Conservation (phyloP, 2,113 vertebrate genomes). For the Chaetorhynchus papuensis region DNA sequence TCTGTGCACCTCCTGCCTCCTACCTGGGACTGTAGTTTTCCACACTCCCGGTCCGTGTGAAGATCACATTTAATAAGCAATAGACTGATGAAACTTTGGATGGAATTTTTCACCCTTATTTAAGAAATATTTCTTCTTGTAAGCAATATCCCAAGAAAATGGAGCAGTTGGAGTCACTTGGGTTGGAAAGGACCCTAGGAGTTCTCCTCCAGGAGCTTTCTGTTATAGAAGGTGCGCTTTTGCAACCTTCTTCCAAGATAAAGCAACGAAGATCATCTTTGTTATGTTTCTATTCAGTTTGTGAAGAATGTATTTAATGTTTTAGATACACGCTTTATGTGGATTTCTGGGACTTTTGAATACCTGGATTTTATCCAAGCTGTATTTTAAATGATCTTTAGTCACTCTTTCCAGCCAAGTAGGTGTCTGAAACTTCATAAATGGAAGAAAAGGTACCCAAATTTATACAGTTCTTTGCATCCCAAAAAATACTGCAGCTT, state of each 20-base stretch:
- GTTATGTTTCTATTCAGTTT: neutral
- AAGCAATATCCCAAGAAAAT: neutral
- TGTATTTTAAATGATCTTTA: neutral
- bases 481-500: neutral
- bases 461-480: neutral
- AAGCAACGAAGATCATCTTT: neutral
- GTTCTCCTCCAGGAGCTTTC: neutral
- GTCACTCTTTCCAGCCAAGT: neutral
- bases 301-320: neutral
- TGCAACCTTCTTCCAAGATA: neutral
- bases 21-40: neutral
- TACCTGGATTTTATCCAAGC: neutral
- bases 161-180: neutral
- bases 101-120: neutral
- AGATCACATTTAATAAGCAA: neutral
- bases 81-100: neutral
- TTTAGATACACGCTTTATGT: neutral
- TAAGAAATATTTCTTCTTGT: neutral
- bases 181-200: neutral
- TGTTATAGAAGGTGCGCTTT: neutral
- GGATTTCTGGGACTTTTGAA: neutral
- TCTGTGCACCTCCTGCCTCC: fast-evolving
- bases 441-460: neutral
- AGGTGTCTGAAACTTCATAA: neutral
- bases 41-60: fast-evolving